These are phyloP conservation scores for Aphidoletes aphidimyza DNA, from an alignment of 2,888 invertebrate species.

Conservation along the genomic window DNA sequence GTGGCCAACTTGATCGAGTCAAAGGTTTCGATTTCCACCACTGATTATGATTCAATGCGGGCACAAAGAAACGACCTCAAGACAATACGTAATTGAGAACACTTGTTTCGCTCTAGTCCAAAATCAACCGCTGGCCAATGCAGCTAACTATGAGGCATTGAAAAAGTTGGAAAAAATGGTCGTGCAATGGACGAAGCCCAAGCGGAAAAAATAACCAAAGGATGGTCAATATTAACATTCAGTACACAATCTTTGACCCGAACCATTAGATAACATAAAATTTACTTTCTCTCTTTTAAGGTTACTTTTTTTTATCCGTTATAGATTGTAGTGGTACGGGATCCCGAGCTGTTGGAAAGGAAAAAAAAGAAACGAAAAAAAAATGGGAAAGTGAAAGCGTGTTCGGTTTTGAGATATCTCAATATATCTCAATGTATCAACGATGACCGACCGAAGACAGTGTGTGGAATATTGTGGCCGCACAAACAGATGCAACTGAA, in stretches of 20 bases:
- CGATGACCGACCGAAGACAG: not conserved
- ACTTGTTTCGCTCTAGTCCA: not conserved
- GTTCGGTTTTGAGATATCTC: not conserved
- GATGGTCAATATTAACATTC: constrained; percentile 50
- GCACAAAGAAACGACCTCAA: constrained; percentile 41
- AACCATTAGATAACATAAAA: constrained; percentile 42
- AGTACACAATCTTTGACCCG: constrained; percentile 29
- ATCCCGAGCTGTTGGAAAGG: not conserved
- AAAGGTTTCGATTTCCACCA: not conserved
- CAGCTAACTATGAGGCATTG: not conserved
- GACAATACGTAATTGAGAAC: constrained; percentile 43
- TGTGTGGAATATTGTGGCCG: not conserved
- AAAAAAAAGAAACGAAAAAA: too few relatives aligned
- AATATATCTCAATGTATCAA: not conserved
- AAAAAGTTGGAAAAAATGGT: not conserved
- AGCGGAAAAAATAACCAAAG: not conserved
- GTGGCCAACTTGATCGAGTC: not conserved
- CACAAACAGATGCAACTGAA: not conserved
- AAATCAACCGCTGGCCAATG: not conserved
- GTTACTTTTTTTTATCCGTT: not conserved
- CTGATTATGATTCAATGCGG: constrained; percentile 42
- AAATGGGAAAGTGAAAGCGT: constrained; percentile 8
- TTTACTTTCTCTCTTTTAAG: constrained; percentile 19
- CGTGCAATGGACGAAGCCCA: not conserved
- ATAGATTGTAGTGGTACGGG: not conserved